Base-by-base conservation (phyloP, 2,888 invertebrate species). In the Celastrina argiolus region DNA sequence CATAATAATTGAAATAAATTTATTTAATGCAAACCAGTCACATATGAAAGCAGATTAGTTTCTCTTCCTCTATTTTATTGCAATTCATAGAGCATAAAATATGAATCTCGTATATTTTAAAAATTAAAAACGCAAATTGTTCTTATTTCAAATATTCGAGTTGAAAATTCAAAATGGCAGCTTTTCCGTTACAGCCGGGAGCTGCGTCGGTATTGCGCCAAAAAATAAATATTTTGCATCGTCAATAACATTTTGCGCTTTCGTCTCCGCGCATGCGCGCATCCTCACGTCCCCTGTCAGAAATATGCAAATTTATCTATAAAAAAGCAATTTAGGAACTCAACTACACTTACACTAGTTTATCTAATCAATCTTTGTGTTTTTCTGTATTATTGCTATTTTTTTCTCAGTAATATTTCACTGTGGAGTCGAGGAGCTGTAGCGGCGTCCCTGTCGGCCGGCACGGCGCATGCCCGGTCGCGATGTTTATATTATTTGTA, bases 401-500 rank as follows among this genome's bases (percentile, higher is more conserved):
- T 39, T 61, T 14, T 61, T 61, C 39, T 22, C 22, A n/a, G 18
- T 22, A 36, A 66, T 59, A 45, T 31, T 22, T 31, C 34, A 31
- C 14, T 6, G 22, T 14, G 31, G 16, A 41, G 28, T 56, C 39
- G 28, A n/a, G 16, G 4, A 28, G 63, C 18, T 66, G 51, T 64
- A 64, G 41, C 51, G 69, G 69, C 79, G 81, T 90, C 90, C 76
- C 85, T 80, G 81, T 90, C 89, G 78, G 81, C 71, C 45, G 69
- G 72, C 71, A 88, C 79, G 68, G 91, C 91, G 89, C 91, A 91
- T 91, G 91, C 91, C 83, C 89, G 72, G 85, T 75, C 80, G 85
- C 85, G 88, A 90, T 92, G 92, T 92, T 92, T 92, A 92, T 92
- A 92, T 92, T 92, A 92, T 92, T 92, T 92, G 92, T 92, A 92